Evolutionary conservation across 1,140 invertebrate genomes (phyloP).

Genomic region (Gryon sp.): DNA sequence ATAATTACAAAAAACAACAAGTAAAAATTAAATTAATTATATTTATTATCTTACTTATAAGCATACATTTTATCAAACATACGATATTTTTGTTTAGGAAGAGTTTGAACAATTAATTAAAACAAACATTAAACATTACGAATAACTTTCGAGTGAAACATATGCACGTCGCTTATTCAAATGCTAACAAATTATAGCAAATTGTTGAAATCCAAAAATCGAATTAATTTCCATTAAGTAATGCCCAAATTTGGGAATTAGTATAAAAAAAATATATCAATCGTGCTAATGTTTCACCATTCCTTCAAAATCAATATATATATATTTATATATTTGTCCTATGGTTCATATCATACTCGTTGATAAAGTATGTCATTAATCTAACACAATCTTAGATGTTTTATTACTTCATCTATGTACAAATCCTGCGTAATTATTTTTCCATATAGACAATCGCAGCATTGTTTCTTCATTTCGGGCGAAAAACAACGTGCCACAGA

Average conservation of each 20-base stretch:
- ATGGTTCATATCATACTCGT: conserved; percentile 14
- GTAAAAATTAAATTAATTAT: conserved; percentile 31
- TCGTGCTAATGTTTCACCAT: conserved; percentile 9
- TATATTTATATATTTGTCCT: conserved; percentile 17
- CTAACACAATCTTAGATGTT: conserved; percentile 18
- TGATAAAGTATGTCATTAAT: conserved; percentile 32
- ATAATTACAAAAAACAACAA: neutral
- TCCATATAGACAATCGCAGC: conserved; percentile 10
- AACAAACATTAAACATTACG: conserved; percentile 29
- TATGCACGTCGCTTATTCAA: neutral
- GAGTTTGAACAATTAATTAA: conserved; percentile 32
- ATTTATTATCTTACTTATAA: conserved; percentile 43
- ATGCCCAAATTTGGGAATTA: too few species aligned
- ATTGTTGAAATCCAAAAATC: too few species aligned
- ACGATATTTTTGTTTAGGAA: conserved; percentile 24
- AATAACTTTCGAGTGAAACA: conserved; percentile 22
- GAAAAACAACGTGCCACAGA: conserved; percentile 4
- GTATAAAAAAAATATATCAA: neutral
- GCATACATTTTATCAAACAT: conserved; percentile 47
- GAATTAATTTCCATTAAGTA: too few species aligned
- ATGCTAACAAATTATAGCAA: too few species aligned
- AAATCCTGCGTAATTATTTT: conserved; percentile 19
- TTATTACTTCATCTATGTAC: conserved; percentile 28
- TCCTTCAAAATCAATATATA: conserved; percentile 10
- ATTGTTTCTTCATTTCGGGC: neutral